Evolutionary conservation across 2,888 invertebrate genomes (phyloP), one percentile per base, ranked within the genome.

Genomic region (Chironomus riparius): DNA sequence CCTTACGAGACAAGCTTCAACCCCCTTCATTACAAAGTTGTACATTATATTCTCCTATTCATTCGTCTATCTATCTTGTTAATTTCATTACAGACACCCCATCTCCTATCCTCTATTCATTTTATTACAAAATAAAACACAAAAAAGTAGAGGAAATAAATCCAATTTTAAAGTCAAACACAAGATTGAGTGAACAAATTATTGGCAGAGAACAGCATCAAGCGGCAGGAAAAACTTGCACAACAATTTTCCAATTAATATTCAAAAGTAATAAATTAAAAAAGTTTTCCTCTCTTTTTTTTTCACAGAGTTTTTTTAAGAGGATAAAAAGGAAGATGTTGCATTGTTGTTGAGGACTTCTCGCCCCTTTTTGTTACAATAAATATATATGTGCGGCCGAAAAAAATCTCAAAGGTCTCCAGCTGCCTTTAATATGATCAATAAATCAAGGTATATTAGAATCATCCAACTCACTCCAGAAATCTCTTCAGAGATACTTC

Each of bases 231-330:
- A 69, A 69, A 38, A 69, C 38, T 76, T 76, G 68, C 76, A 76
- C 68, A 76, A 76, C 69, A 76, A 76, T 76, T 76, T 76, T 76
- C 76, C 76, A 76, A 76, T 76, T 76, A 76, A 76, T 76, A 76
- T 69, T 76, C 76, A 69, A 68, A 74, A 76, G 76, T 76, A 76
- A 76, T 76, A 76, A 76, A 76, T 76, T 76, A 76, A 76, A 76
- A 76, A 76, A 76, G 69, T 76, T 76, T 68, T 15, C 38, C 69
- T 15, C 18, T 69, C 65, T 6, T 5, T 56, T 15, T 15, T 56
- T 56, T 56, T 56, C n/a, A 18, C 15, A 15, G 7, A 3, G 56
- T 18, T n/a, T 50, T 50, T n/a, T 50, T n/a, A n/a, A 50, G 65
- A 22, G 13, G 65, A 21, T 12, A 24, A 65, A 13, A 21, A 12